phyloP scores from a whole-genome alignment of 2,888 invertebrate species.

The Acanthococcus lagerstroemiae region DNA sequence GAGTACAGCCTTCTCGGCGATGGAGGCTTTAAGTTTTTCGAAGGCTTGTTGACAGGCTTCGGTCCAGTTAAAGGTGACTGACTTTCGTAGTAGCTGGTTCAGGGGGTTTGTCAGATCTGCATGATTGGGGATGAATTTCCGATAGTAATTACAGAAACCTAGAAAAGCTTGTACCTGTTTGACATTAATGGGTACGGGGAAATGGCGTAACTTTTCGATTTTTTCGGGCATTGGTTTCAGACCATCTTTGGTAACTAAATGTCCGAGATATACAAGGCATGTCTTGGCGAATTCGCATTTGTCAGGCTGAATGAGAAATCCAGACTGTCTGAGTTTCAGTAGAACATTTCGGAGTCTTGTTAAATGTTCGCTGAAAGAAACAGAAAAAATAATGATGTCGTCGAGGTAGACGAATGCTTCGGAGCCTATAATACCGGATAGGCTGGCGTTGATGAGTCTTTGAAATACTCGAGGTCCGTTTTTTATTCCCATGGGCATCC shows the following conservation, averaged over 20 bases:
- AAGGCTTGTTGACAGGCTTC: not conserved
- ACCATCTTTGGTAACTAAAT: slow-evolving; percentile 30
- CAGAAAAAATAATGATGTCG: slow-evolving; percentile 34
- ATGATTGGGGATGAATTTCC: not conserved
- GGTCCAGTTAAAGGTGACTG: not conserved
- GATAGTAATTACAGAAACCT: not conserved
- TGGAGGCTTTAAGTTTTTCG: not conserved
- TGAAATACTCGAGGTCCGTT: too few species aligned
- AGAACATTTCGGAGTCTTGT: slow-evolving; percentile 21
- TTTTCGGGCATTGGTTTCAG: slow-evolving; percentile 32
- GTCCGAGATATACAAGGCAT: slow-evolving; percentile 30
- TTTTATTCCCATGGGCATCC: slow-evolving; percentile 39
- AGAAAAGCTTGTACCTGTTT: not conserved
- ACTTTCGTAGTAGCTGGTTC: not conserved
- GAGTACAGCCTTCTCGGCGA: not conserved
- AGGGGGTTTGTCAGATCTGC: not conserved
- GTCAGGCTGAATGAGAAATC: slow-evolving; percentile 20
- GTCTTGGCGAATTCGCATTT: slow-evolving; percentile 13
- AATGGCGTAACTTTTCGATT: slow-evolving; percentile 16
- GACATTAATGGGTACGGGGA: slow-evolving; percentile 32
- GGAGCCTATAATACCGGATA: slow-evolving; percentile 36
- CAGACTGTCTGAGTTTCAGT: not conserved
- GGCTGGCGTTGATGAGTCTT: slow-evolving; percentile 38
- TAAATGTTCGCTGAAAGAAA: slow-evolving; percentile 12
- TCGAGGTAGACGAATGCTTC: slow-evolving; percentile 34